Conservation (phyloP, 2,888 invertebrate genomes). For the Tricholauxania praeusta region DNA sequence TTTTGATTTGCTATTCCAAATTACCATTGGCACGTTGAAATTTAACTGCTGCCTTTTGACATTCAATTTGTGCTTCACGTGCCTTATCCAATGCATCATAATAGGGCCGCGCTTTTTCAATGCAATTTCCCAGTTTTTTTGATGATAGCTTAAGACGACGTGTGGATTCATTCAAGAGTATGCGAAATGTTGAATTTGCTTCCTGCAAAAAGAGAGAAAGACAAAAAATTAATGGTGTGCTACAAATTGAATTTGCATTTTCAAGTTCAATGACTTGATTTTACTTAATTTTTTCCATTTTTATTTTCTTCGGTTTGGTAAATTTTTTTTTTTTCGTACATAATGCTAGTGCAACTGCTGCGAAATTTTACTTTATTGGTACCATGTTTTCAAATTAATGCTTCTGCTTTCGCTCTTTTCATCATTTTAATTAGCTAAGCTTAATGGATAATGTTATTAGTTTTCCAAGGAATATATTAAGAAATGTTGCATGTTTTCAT, state of each 20-base stretch:
- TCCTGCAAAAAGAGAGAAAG: constrained; percentile 73
- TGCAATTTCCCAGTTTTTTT: constrained; percentile 85
- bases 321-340: too few species aligned
- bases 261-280: background rate
- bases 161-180: constrained; percentile 86
- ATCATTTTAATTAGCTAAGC: too few species aligned
- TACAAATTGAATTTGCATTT: background rate
- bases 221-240: constrained; percentile 11
- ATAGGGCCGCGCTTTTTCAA: constrained; percentile 90
- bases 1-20: constrained; percentile 1
- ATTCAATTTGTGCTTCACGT: constrained; percentile 82
- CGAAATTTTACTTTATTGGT: too few species aligned
- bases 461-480: too few species aligned
- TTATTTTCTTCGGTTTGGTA: too few species aligned
- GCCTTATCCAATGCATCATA: constrained; percentile 87
- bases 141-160: constrained; percentile 83
- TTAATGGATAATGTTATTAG: too few species aligned
- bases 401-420: too few species aligned
- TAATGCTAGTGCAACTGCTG: too few species aligned
- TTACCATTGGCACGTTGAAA: constrained; percentile 90
- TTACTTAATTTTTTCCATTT: too few species aligned
- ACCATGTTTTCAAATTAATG: too few species aligned
- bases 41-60: constrained; percentile 90
- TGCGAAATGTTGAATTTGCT: constrained; percentile 91
- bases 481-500: too few species aligned